Evolutionary conservation across 2,888 invertebrate species (phyloP), one percentile per base, ranked within the genome.

Genomic region (Bibio marci): DNA sequence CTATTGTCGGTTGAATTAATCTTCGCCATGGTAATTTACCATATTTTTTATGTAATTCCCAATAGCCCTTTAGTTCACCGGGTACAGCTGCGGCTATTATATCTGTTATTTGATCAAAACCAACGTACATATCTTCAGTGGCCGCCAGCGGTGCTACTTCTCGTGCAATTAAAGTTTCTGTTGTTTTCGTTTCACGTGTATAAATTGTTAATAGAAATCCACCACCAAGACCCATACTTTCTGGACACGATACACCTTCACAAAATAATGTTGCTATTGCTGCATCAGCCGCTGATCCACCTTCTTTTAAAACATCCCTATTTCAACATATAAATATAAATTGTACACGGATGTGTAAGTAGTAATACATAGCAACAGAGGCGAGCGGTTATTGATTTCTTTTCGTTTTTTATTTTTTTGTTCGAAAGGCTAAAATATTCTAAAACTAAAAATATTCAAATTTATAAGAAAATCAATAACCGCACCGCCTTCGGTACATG

Each of bases 241-340:
- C 82, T 70, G 79, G 76, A 46, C 80, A 81, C 30, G 76, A 64
- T 1, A 83, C 55, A 0, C 90, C 87, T 50, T 85, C 80, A 65
- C 91, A 92, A 49, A 91, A 76, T 59, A 87, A 66, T 0, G 85
- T 70, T 0, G 86, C 82, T 18, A 92, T 68, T 0, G 85, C 73
- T 0, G 87, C 79, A 54, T 92, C 92, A 31, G 87, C 78, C 0
- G 81, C 88, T 18, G 77, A 77, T 0, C 87, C 87, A 14, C 52
- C 53, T 3, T 42, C 44, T 30, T 47, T 42, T 18, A 62, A 44
- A 2, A 51, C 49, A 3, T 48, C 43, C 3, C 55, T 22, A 22
- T 22, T 6, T 22, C 4, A 22, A n/a, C n/a, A n/a, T n/a, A n/a
- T n/a, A n/a, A n/a, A n/a, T n/a, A n/a, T n/a, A n/a, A n/a, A n/a